Base-by-base conservation (phyloP, 2,113 vertebrate species). In the Paracanthobrama guichenoti region DNA sequence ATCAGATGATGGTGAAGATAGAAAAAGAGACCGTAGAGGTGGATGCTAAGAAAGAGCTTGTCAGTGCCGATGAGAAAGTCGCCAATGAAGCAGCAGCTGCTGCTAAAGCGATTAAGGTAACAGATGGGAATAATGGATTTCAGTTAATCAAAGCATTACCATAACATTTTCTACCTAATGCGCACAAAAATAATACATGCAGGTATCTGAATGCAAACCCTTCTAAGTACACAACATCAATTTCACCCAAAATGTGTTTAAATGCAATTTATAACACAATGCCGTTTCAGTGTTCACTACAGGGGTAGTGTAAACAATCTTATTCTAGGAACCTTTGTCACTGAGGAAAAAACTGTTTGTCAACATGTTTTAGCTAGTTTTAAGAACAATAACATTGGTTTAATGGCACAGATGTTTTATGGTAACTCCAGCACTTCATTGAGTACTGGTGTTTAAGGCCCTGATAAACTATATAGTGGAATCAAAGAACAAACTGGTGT, bases 21-120 rank as follows among this genome's bases (percentile, higher is more conserved):
- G 96, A 97, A 90, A 89, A 89, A 20, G 97, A 98, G 88, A 98
- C 96, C 0, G 89, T 73, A 53, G 94, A 96, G 87, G 97, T 96
- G n/a, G 97, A 97, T 39, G 96, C 95, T n/a, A 97, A 96, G 89
- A 98, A 96, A 85, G 88, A 95, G 26, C 85, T 97, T 9, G 96
- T 98, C 67, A 94, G 94, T 16, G 96, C 95, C 0, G 97, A 98
- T 86, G 97, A 98, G 59, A 93, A 95, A 60, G 95, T 96, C 55
- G 96, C 97, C 12, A 96, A 97, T 6, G 93, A 95, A 0, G 95
- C 97, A 1, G 97, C 97, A 0, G 96, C 96, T 4, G 86, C 94
- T 57, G 92, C 97, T 14, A 87, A 97, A 81, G 94, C 87, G 16
- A 97, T 98, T 85, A 98, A 98, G 96, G 97, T 97, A 92, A 4